Conservation (phyloP, 35 echinoderm and acorn worm genomes). For the Acanthaster planci region DNA sequence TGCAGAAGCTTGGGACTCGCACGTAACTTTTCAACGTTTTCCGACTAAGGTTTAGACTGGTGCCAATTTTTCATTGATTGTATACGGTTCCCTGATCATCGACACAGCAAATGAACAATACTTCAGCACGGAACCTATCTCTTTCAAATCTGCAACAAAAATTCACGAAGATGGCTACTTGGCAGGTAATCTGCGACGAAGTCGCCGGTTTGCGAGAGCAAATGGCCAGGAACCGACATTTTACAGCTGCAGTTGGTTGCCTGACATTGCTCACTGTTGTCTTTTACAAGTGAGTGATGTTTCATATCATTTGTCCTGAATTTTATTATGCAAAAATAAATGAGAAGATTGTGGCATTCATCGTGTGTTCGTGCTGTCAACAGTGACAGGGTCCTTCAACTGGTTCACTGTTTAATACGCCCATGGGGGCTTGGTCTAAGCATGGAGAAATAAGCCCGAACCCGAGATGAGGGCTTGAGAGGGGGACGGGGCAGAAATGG, state of each 20-base stretch:
- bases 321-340: not conserved
- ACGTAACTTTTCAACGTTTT: too few relatives aligned
- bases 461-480: not conserved
- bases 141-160: not conserved
- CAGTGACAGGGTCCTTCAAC: not conserved
- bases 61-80: too few relatives aligned
- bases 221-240: not conserved
- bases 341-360: not conserved
- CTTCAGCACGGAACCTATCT: too few relatives aligned
- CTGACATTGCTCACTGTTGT: constrained; percentile 2
- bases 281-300: constrained; percentile 1
- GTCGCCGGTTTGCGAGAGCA: constrained; percentile 1
- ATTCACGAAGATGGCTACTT: not conserved
- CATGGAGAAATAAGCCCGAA: not conserved
- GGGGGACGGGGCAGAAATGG: too few relatives aligned
- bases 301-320: not conserved
- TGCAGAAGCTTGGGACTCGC: too few relatives aligned
- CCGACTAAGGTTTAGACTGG: too few relatives aligned
- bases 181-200: not conserved
- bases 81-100: too few relatives aligned
- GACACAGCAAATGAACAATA: too few relatives aligned
- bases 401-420: not conserved
- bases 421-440: not conserved
- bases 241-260: not conserved
- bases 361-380: not conserved